These are phyloP conservation scores for Gerris lacustris DNA, from an alignment of 2,888 invertebrate species.

Conservation along the genomic window DNA sequence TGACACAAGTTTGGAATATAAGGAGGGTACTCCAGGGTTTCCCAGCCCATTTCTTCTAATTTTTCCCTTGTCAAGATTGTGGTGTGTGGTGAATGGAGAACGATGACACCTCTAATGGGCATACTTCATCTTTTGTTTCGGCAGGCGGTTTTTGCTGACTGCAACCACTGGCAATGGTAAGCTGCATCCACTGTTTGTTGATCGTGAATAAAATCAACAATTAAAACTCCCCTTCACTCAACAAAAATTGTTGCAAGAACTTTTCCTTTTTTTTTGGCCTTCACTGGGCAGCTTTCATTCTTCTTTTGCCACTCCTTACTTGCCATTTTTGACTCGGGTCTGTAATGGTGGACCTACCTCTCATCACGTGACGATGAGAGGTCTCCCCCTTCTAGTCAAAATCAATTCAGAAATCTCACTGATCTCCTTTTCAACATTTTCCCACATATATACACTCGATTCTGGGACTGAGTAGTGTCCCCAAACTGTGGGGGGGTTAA, in stretches of 20 bases:
- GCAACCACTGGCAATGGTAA: slow-evolving; percentile 20
- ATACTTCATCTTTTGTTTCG: slow-evolving; percentile 27
- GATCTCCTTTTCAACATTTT: too few species aligned
- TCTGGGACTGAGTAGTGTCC: background rate
- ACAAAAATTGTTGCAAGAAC: slow-evolving; percentile 17
- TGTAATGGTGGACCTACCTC: background rate
- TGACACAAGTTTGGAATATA: too few species aligned
- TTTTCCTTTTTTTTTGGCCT: slow-evolving; percentile 18
- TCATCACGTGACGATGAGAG: too few species aligned
- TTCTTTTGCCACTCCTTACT: slow-evolving; percentile 21
- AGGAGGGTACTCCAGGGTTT: too few species aligned
- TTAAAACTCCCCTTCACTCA: slow-evolving; percentile 4
- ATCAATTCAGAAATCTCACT: too few species aligned
- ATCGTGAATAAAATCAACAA: background rate
- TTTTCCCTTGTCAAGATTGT: too few species aligned
- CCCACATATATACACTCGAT: too few species aligned
- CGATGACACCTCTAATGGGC: background rate
- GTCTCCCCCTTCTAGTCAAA: too few species aligned
- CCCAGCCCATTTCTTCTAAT: too few species aligned
- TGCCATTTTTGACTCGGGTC: slow-evolving; percentile 19
- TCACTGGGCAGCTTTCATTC: slow-evolving; percentile 19
- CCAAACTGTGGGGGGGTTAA: background rate
- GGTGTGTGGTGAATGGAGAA: too few species aligned
- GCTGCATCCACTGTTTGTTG: background rate
- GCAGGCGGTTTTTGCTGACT: slow-evolving; percentile 32